Evolutionary conservation across 64 coral and sea anemone genomes (phyloP).

Genomic region (Anthopleura sola): DNA sequence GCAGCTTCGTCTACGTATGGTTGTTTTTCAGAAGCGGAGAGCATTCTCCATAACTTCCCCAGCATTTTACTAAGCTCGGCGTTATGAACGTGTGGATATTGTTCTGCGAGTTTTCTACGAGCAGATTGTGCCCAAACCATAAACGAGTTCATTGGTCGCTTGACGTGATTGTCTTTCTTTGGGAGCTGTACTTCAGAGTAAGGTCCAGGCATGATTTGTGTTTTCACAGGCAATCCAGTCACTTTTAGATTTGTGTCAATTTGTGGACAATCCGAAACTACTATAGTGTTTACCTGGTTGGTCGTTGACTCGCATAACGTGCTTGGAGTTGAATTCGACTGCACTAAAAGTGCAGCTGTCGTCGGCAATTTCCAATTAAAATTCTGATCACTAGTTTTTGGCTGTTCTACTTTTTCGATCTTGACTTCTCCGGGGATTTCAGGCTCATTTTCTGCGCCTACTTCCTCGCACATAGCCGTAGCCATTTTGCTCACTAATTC

Average conservation of each 20-base stretch:
- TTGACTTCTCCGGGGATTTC: slow-evolving; percentile 93
- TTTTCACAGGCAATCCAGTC: slow-evolving; percentile 82
- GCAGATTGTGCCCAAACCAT: slow-evolving; percentile 99
- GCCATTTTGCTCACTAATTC: slow-evolving; percentile 85
- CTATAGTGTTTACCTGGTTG: slow-evolving; percentile 70
- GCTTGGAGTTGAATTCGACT: slow-evolving; percentile 59
- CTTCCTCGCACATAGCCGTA: slow-evolving; percentile 68
- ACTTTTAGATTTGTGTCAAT: slow-evolving; percentile 78
- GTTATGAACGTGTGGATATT: slow-evolving; percentile 99
- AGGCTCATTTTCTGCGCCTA: slow-evolving; percentile 62
- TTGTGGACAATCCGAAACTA: slow-evolving; percentile 78
- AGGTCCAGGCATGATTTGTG: slow-evolving; percentile 90
- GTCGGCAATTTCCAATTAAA: slow-evolving; percentile 93
- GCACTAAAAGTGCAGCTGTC: slow-evolving; percentile 47
- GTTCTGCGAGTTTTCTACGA: slow-evolving; percentile 89
- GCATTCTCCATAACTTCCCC: slow-evolving; percentile 96
- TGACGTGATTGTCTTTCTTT: slow-evolving; percentile 88
- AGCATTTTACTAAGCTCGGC: slow-evolving; percentile 99
- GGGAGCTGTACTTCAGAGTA: slow-evolving; percentile 91
- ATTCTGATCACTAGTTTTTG: slow-evolving; percentile 86
- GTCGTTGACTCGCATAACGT: slow-evolving; percentile 75
- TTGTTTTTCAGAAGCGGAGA: slow-evolving; percentile 93
- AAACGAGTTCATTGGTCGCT: slow-evolving; percentile 98
- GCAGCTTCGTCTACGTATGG: slow-evolving; percentile 99
- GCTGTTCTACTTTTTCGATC: slow-evolving; percentile 93